Percentiles rank a stretch among this genome's conserved stretches.
These are phyloP conservation scores for Drosophila leonis DNA, from an alignment of 2,888 invertebrate genomes.

Conservation along the genomic window DNA sequence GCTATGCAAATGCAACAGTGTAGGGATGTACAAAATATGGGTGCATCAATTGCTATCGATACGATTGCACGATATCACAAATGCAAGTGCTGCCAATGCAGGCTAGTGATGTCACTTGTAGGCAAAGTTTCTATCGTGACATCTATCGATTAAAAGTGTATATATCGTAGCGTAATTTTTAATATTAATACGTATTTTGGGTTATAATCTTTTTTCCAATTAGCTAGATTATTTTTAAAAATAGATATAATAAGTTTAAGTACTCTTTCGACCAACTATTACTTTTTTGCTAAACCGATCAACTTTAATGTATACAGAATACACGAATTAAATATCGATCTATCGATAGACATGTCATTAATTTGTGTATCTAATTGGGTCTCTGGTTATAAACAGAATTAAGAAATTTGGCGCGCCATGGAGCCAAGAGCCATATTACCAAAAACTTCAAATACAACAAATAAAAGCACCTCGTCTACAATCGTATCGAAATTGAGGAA, in stretches of 20 bases:
- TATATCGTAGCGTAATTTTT: neutral
- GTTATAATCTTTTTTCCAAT: neutral
- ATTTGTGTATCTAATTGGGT: neutral
- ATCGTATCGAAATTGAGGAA: neutral
- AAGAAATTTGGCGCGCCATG: constrained; percentile 17
- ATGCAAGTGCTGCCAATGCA: constrained; percentile 37
- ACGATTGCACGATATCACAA: constrained; percentile 23
- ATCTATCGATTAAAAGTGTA: neutral
- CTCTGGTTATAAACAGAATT: neutral
- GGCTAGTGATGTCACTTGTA: constrained; percentile 3
- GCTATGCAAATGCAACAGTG: constrained; percentile 72
- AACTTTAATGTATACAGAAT: no score
- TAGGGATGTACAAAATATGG: constrained; percentile 56
- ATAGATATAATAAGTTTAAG: neutral
- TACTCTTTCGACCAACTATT: neutral
- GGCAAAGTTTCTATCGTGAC: neutral
- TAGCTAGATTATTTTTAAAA: neutral
- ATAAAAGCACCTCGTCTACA: neutral
- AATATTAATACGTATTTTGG: rapidly evolving
- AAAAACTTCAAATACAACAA: constrained; percentile 4
- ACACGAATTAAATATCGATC: neutral
- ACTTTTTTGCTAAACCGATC: neutral
- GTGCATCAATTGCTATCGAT: constrained; percentile 53
- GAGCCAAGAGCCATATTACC: constrained; percentile 33
- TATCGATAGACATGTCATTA: constrained; percentile 16